Conservation (phyloP, 2,888 invertebrate species). For the Subacronicta megacephala region DNA sequence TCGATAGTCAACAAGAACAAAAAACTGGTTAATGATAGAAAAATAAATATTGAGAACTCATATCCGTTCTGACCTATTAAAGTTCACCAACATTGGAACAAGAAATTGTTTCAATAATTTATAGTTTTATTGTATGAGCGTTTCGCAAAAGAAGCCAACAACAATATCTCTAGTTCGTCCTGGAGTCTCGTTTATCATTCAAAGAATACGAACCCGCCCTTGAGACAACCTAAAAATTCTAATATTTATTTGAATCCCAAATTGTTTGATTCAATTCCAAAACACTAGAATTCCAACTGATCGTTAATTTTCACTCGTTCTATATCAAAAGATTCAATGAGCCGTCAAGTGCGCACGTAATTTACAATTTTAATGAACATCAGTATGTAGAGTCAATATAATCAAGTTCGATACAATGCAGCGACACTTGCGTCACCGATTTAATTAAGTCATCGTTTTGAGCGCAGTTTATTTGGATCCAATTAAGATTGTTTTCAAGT, state of each 20-base stretch:
- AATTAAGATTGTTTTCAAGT: slow-evolving; percentile 33
- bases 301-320: slow-evolving; percentile 19
- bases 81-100: not conserved
- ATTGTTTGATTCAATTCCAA: slow-evolving; percentile 24
- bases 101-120: not conserved
- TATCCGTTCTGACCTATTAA: too few relatives aligned
- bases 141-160: not conserved
- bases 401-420: slow-evolving; percentile 10
- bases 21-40: too few relatives aligned
- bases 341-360: slow-evolving; percentile 6
- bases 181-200: slow-evolving; percentile 4
- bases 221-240: slow-evolving; percentile 26
- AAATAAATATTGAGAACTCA: too few relatives aligned
- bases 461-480: slow-evolving; percentile 25
- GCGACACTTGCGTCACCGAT: slow-evolving; percentile 10
- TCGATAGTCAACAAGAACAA: too few relatives aligned
- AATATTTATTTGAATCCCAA: slow-evolving; percentile 26
- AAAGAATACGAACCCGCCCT: slow-evolving; percentile 19
- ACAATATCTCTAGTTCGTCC: not conserved
- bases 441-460: slow-evolving; percentile 15
- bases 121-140: not conserved
- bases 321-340: slow-evolving; percentile 11
- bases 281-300: slow-evolving; percentile 14
- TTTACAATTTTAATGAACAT: slow-evolving; percentile 32
- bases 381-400: slow-evolving; percentile 11